Evolutionary conservation across 2,797 vertebrate genomes (phyloP).

Genomic region (Sylvia borin): DNA sequence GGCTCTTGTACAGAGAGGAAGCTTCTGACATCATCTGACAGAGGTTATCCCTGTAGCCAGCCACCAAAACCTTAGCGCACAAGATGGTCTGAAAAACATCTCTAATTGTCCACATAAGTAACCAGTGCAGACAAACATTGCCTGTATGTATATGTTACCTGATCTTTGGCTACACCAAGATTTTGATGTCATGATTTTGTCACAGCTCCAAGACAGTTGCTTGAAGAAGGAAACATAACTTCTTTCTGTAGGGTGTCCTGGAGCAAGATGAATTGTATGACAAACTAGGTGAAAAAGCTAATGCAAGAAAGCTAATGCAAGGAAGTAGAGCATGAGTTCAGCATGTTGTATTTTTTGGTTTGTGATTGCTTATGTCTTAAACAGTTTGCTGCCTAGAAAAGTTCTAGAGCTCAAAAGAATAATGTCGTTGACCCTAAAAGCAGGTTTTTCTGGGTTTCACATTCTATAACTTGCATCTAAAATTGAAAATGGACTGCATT

Average conservation of each 20-base stretch:
- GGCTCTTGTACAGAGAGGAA: not conserved
- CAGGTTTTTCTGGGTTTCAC: not conserved
- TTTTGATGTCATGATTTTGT: not conserved
- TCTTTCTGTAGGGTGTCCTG: not conserved
- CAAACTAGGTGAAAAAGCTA: not conserved
- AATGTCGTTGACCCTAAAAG: not conserved
- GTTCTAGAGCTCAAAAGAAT: not conserved
- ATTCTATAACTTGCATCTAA: not conserved
- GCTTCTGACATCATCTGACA: not conserved
- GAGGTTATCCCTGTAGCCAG: not conserved
- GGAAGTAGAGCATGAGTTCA: not conserved
- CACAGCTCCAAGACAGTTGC: not conserved
- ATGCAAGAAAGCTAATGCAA: not conserved
- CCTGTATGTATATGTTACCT: not conserved
- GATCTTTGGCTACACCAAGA: not conserved
- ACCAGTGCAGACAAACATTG: not conserved
- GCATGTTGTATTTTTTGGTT: not conserved
- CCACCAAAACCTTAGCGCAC: not conserved
- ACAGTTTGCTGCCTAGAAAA: not conserved
- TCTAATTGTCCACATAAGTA: not conserved
- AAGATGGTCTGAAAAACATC: not conserved
- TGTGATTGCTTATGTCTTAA: not conserved
- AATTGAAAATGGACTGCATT: not conserved
- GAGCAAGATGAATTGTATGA: not conserved
- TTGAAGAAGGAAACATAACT: not conserved